Conservation (phyloP, 2,888 invertebrate species). For the Leucophenga maculata region DNA sequence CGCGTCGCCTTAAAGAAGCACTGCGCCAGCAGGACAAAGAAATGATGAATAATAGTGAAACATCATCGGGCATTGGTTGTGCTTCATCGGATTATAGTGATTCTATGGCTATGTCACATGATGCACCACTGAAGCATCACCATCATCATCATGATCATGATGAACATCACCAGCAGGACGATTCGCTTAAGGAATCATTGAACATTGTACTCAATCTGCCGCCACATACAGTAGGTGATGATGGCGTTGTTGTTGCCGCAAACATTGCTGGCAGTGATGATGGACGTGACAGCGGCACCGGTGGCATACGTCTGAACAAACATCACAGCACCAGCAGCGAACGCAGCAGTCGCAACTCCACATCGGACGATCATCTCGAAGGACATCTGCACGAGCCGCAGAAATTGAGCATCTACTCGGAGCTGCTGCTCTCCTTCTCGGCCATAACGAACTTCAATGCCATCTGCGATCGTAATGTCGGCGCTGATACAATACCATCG, state of each 20-base stretch:
- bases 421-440: conserved; percentile 85
- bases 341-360: conserved; percentile 64
- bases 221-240: conserved; percentile 68
- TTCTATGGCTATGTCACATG: conserved; percentile 66
- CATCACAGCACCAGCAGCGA: conserved; percentile 37
- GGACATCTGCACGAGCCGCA: conserved; percentile 74
- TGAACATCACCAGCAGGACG: conserved; percentile 43
- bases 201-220: conserved; percentile 71
- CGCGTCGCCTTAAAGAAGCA: conserved; percentile 61
- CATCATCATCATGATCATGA: conserved; percentile 40
- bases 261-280: not conserved
- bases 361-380: conserved; percentile 76
- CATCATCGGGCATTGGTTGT: conserved; percentile 73
- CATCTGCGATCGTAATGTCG: conserved; percentile 84
- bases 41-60: conserved; percentile 71
- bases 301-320: conserved; percentile 16
- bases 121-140: conserved; percentile 51
- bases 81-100: conserved; percentile 73
- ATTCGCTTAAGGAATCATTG: conserved; percentile 64
- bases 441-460: conserved; percentile 84
- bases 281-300: too few species aligned
- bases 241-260: conserved; percentile 49
- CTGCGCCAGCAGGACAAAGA: conserved; percentile 69
- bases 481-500: conserved; percentile 85
- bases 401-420: conserved; percentile 71